A percentile compares a stretch with the other conserved stretches of the same genome.
These are phyloP conservation scores for Nestor notabilis DNA, from an alignment of 2,113 vertebrate species.

Conservation along the genomic window DNA sequence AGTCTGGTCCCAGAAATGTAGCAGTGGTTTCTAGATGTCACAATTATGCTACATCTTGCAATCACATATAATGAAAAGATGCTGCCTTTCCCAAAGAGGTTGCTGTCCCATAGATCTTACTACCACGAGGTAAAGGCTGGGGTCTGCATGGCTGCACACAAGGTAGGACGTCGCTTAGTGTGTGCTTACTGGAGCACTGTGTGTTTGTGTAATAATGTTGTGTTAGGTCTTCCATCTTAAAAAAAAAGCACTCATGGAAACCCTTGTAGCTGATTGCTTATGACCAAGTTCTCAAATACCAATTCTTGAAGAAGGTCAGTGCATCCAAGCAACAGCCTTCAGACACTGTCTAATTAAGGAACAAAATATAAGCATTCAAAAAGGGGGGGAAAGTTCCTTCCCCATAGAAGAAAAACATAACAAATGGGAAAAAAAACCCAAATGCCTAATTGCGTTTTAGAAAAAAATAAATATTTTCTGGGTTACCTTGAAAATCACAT, in stretches of 20 bases:
- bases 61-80: not conserved
- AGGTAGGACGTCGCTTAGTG: not conserved
- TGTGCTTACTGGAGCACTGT: not conserved
- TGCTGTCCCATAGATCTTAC: not conserved
- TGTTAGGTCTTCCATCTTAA: not conserved
- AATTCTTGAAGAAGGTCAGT: not conserved
- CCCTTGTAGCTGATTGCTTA: not conserved
- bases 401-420: not conserved
- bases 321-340: not conserved
- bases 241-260: not conserved
- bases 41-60: not conserved
- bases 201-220: not conserved
- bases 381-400: not conserved
- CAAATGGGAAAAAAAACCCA: not conserved
- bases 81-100: not conserved
- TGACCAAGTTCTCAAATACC: not conserved
- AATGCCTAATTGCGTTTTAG: not conserved
- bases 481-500: not conserved
- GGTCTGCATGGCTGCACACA: not conserved
- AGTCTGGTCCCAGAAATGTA: not conserved
- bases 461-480: not conserved
- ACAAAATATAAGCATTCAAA: not conserved
- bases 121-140: not conserved
- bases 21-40: not conserved
- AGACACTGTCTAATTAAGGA: not conserved